Evolutionary conservation across 2,888 invertebrate genomes (phyloP).

Genomic region (Drosophila quinaria): DNA sequence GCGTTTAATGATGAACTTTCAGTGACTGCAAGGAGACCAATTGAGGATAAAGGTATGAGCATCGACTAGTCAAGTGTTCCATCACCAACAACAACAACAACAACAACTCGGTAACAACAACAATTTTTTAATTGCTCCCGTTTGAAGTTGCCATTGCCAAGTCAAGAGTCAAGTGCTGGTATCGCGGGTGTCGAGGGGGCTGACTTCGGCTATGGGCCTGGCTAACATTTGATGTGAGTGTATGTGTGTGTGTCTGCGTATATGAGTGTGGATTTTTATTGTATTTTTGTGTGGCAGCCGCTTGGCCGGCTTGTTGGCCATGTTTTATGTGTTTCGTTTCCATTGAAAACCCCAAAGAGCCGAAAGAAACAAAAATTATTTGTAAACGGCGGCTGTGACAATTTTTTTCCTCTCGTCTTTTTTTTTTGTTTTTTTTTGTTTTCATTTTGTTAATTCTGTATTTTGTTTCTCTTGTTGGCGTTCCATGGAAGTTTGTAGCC

Average conservation of each 20-base stretch:
- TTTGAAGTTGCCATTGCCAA: constrained; percentile 63
- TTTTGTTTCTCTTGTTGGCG: constrained; percentile 48
- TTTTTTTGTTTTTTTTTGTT: neutral
- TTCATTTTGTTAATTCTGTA: neutral
- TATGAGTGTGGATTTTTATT: constrained; percentile 61
- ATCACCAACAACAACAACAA: constrained; percentile 37
- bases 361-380: constrained; percentile 77
- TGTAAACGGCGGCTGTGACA: constrained; percentile 79
- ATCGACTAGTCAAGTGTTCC: constrained; percentile 36
- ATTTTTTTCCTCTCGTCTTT: constrained; percentile 55
- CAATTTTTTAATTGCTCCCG: constrained; percentile 70
- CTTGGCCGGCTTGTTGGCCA: constrained; percentile 68
- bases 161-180: constrained; percentile 33
- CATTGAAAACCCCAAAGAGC: constrained; percentile 79
- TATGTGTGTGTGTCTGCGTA: constrained; percentile 21
- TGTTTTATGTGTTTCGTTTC: constrained; percentile 80
- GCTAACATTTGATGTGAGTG: constrained; percentile 39
- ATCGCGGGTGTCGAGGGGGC: constrained; percentile 40
- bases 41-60: constrained; percentile 24
- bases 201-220: constrained; percentile 42
- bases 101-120: neutral
- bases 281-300: constrained; percentile 61
- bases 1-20: neutral
- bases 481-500: constrained; percentile 70
- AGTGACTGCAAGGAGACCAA: constrained; percentile 8